Evolutionary conservation across 1,140 invertebrate genomes (phyloP).

Genomic region (Charaxes varanes): DNA sequence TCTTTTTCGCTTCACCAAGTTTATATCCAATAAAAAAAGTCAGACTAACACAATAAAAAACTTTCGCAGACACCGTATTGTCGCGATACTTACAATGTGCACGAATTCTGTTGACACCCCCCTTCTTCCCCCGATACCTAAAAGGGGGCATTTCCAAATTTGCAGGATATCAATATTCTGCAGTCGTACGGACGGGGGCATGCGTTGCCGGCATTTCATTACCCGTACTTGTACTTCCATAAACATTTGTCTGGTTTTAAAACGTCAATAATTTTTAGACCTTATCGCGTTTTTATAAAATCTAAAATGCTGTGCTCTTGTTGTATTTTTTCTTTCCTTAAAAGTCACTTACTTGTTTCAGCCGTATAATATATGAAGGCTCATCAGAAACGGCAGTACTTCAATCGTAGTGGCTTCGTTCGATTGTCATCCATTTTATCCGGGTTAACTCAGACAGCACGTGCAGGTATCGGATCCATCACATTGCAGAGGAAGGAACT

Average conservation of each 20-base stretch:
- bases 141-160: conserved; percentile 29
- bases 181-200: conserved; percentile 32
- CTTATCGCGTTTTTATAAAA: too few relatives aligned
- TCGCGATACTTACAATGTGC: conserved; percentile 21
- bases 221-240: conserved; percentile 16
- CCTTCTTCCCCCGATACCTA: conserved; percentile 10
- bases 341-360: too few relatives aligned
- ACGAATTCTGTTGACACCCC: conserved; percentile 34
- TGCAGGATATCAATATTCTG: conserved; percentile 49
- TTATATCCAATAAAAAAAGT: conserved; percentile 3
- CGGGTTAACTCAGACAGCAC: too few relatives aligned
- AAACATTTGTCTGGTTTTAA: conserved; percentile 13
- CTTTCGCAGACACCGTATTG: conserved; percentile 8
- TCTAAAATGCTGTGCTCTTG: too few relatives aligned
- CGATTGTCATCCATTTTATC: too few relatives aligned
- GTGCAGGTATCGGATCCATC: too few relatives aligned
- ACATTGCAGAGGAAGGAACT: too few relatives aligned
- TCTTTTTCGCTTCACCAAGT: too few relatives aligned
- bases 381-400: too few relatives aligned
- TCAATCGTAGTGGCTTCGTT: too few relatives aligned
- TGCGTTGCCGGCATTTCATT: conserved; percentile 49
- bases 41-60: conserved; percentile 8
- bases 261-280: conserved; percentile 3
- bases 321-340: too few relatives aligned
- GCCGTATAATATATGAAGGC: too few relatives aligned